Evolutionary conservation across 2,113 vertebrate species (phyloP), one percentile per base, ranked within the genome.

Genomic region (Chaetorhynchus papuensis): DNA sequence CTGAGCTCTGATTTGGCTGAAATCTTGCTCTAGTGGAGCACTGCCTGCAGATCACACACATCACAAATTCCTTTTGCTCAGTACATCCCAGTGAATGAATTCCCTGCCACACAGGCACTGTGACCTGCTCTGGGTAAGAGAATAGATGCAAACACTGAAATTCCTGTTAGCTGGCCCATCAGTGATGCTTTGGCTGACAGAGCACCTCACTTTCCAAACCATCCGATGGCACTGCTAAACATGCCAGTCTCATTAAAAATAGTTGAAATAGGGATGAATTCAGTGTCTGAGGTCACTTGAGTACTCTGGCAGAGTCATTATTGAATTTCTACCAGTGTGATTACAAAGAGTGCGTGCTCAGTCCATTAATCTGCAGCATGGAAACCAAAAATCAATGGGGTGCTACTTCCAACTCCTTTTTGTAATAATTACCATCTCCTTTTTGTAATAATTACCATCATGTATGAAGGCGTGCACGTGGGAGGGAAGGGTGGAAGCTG

Each of bases 311-410:
- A 90, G 95, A 95, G 83, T 80, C 90, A 87, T 66, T 96, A 97
- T 87, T 91, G 96, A 96, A 93, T 95, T 96, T 83, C 77, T 80
- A 76, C 72, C 53, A 30, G 45, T 87, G 77, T 95, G 96, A 95
- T 94, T 96, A 90, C 93, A 77, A 39, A 95, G 89, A 91, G 85
- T 87, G 91, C 31, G 69, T 22, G 50, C 83, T 93, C 74, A 94
- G 93, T 97, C 94, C 93, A 96, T 96, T 96, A 96, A 96, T 97
- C 87, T 96, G 74, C 80, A 90, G 90, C 66, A 61, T 39, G 54
- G 76, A 80, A 94, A 94, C 91, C 56, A 96, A 87, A 96, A 96
- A 96, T 96, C 96, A 96, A 95, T 97, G 65, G 66, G 72, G 61
- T 87, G 61, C 69, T 95, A 74, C 96, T 94, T 80, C 89, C 45